A percentile compares a stretch with the other conserved stretches of the same genome.
Evolutionary conservation across 1,140 invertebrate genomes (phyloP).

Genomic region (Drepana arcuata): DNA sequence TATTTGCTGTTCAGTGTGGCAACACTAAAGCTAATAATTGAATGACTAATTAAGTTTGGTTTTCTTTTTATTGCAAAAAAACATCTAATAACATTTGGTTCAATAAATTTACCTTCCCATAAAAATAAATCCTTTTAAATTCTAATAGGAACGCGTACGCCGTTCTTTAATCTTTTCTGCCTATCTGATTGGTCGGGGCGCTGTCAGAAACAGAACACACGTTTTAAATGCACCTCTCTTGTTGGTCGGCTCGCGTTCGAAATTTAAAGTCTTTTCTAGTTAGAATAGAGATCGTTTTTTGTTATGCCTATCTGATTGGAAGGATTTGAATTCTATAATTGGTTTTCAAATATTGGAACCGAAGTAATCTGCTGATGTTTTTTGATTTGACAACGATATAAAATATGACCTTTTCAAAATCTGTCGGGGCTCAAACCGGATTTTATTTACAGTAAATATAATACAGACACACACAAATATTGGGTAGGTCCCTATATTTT

Average conservation of each 20-base stretch:
- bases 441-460: no score
- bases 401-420: slow-evolving; percentile 11
- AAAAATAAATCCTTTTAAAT: slow-evolving; percentile 44
- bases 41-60: background rate
- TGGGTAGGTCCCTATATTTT: background rate
- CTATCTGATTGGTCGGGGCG: slow-evolving; percentile 49
- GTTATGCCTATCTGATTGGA: slow-evolving; percentile 19
- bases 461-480: background rate
- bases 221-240: slow-evolving; percentile 46
- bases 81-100: background rate
- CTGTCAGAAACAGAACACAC: slow-evolving; percentile 51
- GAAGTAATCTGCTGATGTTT: background rate
- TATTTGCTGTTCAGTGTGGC: background rate
- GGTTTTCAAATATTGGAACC: slow-evolving; percentile 20
- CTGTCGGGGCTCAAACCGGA: no score
- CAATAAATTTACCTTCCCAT: background rate
- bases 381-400: slow-evolving; percentile 1
- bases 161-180: slow-evolving; percentile 38
- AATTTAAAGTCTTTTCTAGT: slow-evolving; percentile 30
- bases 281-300: slow-evolving; percentile 24
- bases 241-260: slow-evolving; percentile 38
- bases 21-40: background rate
- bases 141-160: slow-evolving; percentile 38
- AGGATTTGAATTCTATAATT: slow-evolving; percentile 32
- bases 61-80: background rate